Evolutionary conservation across 2,113 vertebrate genomes (phyloP).

Genomic region (Ramphastos sulfuratus): DNA sequence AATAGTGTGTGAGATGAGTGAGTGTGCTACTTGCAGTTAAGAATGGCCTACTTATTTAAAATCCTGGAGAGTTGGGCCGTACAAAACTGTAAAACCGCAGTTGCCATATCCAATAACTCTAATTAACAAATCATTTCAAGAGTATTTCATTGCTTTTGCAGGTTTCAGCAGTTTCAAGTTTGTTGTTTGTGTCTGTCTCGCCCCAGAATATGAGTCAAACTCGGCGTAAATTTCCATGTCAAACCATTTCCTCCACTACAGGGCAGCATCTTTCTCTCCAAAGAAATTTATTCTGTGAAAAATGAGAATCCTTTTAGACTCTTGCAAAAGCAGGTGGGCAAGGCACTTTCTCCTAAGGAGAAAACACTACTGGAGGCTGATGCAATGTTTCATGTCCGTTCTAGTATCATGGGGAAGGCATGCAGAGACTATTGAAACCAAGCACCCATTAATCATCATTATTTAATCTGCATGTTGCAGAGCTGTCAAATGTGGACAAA

Average conservation of each 20-base stretch:
- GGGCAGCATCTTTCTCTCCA: not conserved
- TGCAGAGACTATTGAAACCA: not conserved
- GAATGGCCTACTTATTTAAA: not conserved
- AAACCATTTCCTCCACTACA: not conserved
- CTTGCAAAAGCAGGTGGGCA: not conserved
- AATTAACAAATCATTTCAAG: not conserved
- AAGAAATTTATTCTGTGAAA: not conserved
- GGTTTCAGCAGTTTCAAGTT: not conserved
- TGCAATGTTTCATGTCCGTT: not conserved
- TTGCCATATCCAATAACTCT: not conserved
- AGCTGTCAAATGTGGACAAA: conserved; percentile 11
- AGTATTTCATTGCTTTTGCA: not conserved
- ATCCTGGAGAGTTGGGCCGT: not conserved
- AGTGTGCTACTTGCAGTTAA: not conserved
- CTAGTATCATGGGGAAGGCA: conserved; percentile 46
- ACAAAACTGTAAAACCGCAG: not conserved
- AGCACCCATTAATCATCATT: not conserved
- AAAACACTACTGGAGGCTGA: not conserved
- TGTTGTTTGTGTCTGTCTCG: not conserved
- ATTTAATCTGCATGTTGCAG: not conserved
- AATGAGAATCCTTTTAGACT: not conserved
- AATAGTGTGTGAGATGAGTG: not conserved
- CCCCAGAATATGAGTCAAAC: not conserved
- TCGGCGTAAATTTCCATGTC: not conserved
- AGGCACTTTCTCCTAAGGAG: not conserved